Evolutionary conservation across 2,797 vertebrate genomes (phyloP), one percentile per base, ranked within the genome.

Genomic region (Xenentodon cancila): DNA sequence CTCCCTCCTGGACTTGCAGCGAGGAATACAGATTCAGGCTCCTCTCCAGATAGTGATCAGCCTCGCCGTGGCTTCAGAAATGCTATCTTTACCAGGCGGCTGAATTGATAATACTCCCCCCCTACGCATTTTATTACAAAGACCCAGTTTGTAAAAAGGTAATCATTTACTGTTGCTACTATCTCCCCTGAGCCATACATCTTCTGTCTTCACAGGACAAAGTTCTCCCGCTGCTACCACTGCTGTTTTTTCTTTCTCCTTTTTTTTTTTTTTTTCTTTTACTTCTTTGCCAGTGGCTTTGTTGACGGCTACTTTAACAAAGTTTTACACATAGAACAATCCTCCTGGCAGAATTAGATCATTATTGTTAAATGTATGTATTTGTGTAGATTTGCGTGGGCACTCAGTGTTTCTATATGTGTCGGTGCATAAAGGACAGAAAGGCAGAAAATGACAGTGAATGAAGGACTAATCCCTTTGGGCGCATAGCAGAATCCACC

Each of bases 201-300:
- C 96, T 94, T 91, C 94, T 95, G 95, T 94, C 93, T 96, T 96
- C 94, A 93, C 94, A 94, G 95, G 94, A 96, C 94, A 90, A 90
- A 88, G 86, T 89, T 95, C 95, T 95, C 93, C 94, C 81, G 92
- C 94, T 94, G 94, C 93, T 94, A 92, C 85, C 42, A 7, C 79
- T 49, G 55, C 76, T 69, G 58, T 71, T 85, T 81, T 83, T 37
- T 49, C 54, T 44, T 52, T 20, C 50, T 67, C 68, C 72, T 48
- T 57, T 43, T 51, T 21, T 54, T 67, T 71, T 73, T 21, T 27
- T 75, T 19, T 53, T 37, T 70, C 68, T 61, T 61, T 57, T 20
- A 59, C 69, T 84, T 76, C 69, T 79, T 80, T 69, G 61, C 68
- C 30, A 16, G 47, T 62, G 53, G 73, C 55, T 79, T 73, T 73